Conservation (phyloP, 2,797 vertebrate genomes). For the Sebastiscus tertius region DNA sequence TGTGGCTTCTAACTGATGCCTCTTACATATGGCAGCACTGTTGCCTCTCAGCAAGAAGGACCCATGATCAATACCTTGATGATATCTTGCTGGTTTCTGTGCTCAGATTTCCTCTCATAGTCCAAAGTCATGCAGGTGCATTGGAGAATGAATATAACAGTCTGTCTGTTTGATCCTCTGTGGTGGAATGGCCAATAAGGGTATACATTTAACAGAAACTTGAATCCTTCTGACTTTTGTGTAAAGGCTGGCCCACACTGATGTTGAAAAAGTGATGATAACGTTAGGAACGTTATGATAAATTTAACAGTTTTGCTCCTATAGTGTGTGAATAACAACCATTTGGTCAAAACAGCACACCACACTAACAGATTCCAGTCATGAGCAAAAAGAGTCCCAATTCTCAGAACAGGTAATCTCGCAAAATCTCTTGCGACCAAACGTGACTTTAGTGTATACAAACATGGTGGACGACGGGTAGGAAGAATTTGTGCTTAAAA, state of each 20-base stretch:
- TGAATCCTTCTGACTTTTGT: not conserved
- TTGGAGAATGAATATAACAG: not conserved
- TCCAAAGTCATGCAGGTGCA: not conserved
- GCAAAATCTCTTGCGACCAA: too few relatives aligned
- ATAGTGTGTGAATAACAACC: too few relatives aligned
- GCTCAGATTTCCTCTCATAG: constrained; percentile 5
- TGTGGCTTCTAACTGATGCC: constrained; percentile 6
- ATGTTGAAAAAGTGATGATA: too few relatives aligned
- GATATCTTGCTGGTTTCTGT: constrained; percentile 23
- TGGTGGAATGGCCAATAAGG: not conserved
- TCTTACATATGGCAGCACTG: constrained; percentile 12
- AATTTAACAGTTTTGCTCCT: too few relatives aligned
- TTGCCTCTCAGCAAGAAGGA: constrained; percentile 16
- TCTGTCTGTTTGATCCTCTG: not conserved
- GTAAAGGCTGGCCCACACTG: too few relatives aligned
- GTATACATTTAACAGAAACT: not conserved
- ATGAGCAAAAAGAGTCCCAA: too few relatives aligned
- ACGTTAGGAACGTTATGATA: too few relatives aligned
- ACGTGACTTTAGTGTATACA: too few relatives aligned
- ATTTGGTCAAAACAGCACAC: too few relatives aligned
- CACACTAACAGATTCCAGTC: too few relatives aligned
- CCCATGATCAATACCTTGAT: constrained; percentile 34
- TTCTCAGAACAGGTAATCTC: too few relatives aligned
- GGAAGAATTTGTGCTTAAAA: too few relatives aligned
- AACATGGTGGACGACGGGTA: fast-evolving